Percentiles rank a stretch among this genome's conserved stretches.
Conservation (phyloP, 2,888 invertebrate genomes). For the Glaucopsyche alexis region DNA sequence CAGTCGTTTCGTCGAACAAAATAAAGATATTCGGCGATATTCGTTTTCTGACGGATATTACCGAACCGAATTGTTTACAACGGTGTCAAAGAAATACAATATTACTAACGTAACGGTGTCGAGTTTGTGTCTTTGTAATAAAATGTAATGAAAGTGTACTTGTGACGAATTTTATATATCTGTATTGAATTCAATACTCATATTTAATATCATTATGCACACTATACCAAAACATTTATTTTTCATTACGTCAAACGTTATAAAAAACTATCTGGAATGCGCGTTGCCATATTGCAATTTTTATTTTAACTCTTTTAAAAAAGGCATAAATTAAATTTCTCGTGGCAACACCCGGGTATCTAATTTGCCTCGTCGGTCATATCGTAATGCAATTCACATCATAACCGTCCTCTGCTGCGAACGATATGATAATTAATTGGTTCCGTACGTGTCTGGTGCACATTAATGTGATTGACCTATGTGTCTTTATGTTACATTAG, state of each 20-base stretch:
- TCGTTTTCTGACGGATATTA: conserved; percentile 57
- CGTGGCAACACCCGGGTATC: not conserved
- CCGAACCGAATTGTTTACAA: conserved; percentile 62
- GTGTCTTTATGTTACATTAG: not conserved
- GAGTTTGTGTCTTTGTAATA: conserved; percentile 36
- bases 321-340: not conserved
- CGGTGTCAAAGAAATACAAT: conserved; percentile 32
- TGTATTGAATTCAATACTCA: conserved; percentile 9
- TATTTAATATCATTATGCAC: not conserved
- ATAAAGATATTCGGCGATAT: conserved; percentile 53
- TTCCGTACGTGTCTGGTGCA: conserved; percentile 15
- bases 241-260: too few species aligned
- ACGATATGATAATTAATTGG: conserved; percentile 27
- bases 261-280: too few species aligned
- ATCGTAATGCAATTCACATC: not conserved
- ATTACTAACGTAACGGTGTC: conserved; percentile 31
- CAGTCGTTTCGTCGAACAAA: conserved; percentile 49
- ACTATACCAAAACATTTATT: too few species aligned
- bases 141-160: conserved; percentile 26
- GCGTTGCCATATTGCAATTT: not conserved
- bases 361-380: conserved; percentile 15
- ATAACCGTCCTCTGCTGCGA: conserved; percentile 12
- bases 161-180: conserved; percentile 15
- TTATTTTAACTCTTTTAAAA: not conserved
- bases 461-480: conserved; percentile 12